phyloP scores from a whole-genome alignment of 2,797 vertebrate species.

The Enteromius mattozi region DNA sequence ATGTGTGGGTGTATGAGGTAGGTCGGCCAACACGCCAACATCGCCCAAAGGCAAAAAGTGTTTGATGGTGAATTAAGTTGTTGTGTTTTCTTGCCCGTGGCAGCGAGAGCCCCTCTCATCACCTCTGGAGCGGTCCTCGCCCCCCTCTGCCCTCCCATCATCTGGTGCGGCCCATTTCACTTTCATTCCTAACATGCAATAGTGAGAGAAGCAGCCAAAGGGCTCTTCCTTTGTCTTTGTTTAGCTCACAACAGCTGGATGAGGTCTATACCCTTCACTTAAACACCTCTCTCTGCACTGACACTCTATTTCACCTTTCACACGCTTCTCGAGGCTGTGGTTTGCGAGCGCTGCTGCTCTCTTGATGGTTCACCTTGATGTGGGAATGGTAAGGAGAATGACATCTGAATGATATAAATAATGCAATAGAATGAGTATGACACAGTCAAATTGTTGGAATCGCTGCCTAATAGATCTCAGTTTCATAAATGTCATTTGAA shows the following conservation, averaged over 20 bases:
- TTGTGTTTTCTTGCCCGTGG: slow-evolving; percentile 52
- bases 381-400: slow-evolving; percentile 46
- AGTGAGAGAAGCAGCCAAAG: slow-evolving; percentile 53
- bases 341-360: slow-evolving; percentile 15
- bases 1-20: neutral
- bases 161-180: neutral
- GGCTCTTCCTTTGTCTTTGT: slow-evolving; percentile 64
- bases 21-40: neutral
- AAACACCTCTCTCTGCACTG: slow-evolving; percentile 16
- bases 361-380: slow-evolving; percentile 53
- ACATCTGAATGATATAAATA: slow-evolving; percentile 53
- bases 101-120: slow-evolving; percentile 63
- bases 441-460: slow-evolving; percentile 44
- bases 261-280: slow-evolving; percentile 62
- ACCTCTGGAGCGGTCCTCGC: slow-evolving; percentile 58
- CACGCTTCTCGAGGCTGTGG: slow-evolving; percentile 2
- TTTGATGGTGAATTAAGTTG: slow-evolving; percentile 39
- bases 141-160: slow-evolving; percentile 42
- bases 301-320: slow-evolving; percentile 27
- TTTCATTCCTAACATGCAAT: slow-evolving; percentile 28
- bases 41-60: slow-evolving; percentile 17
- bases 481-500: slow-evolving; percentile 34
- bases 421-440: slow-evolving; percentile 51
- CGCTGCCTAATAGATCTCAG: slow-evolving; percentile 42
- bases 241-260: slow-evolving; percentile 70